phyloP scores from a whole-genome alignment of 2,888 invertebrate genomes.

The Archaeoteleia sp. region DNA sequence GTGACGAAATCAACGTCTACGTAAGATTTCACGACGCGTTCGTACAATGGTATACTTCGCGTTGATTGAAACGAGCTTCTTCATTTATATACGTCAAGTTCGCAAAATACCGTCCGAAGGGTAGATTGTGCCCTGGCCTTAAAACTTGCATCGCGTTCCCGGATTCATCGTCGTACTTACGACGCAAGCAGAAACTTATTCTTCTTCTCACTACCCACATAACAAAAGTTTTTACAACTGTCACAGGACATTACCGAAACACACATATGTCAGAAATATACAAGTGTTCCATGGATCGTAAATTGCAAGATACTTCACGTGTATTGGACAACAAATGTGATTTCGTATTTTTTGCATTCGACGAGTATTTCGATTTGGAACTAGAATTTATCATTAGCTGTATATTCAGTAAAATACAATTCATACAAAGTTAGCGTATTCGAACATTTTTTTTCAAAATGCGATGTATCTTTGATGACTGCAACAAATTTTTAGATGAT shows the following conservation, averaged over 20 bases:
- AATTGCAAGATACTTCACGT: no score
- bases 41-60: no score
- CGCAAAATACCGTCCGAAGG: slow-evolving; percentile 34
- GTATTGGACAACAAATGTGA: not conserved
- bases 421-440: no score
- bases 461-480: not conserved
- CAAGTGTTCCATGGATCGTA: slow-evolving; percentile 46
- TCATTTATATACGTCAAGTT: slow-evolving; percentile 29
- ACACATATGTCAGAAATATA: slow-evolving; percentile 43
- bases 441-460: no score
- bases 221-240: slow-evolving; percentile 57
- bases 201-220: slow-evolving; percentile 32
- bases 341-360: no score
- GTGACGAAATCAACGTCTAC: slow-evolving; percentile 34
- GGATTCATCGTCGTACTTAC: slow-evolving; percentile 53
- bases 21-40: slow-evolving; percentile 39
- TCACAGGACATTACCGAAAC: slow-evolving; percentile 53
- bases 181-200: slow-evolving; percentile 45
- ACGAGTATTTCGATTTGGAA: no score
- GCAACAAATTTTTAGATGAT: not conserved
- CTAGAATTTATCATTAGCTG: no score
- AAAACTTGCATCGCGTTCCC: slow-evolving; percentile 53
- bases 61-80: slow-evolving; percentile 45
- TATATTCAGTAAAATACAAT: no score
- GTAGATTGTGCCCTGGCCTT: slow-evolving; percentile 32